Base-by-base conservation (phyloP, 2,888 invertebrate species). In the Lithosia quadra region DNA sequence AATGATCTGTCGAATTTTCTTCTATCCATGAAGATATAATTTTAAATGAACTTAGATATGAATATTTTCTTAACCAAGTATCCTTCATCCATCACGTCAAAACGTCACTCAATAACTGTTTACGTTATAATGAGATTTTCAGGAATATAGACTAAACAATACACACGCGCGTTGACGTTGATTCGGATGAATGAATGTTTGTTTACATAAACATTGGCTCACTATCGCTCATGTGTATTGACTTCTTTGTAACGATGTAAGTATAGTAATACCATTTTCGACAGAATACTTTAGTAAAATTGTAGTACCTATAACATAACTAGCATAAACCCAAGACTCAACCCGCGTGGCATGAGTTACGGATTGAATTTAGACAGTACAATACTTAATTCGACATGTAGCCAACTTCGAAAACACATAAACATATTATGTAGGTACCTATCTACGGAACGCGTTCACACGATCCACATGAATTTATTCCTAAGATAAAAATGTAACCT, bases 101-200 rank as follows among this genome's bases (percentile, higher is more conserved):
- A 72, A 64, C 68, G 68, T 77, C 67, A 61, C 70, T 67, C 71
- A 69, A 39, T 65, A n/a, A 43, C 34, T 74, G 72, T 74, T 80
- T 80, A 75, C 65, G 7, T 70, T 73, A 36, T 39, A 75, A 66
- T 77, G 71, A 73, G 71, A 73, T 65, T 63, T 70, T 75, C 5
- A 36, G 53, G 21, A 59, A 64, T 49, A 72, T 67, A 79, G 80
- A 79, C 79, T 79, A 79, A 79, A 79, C 79, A 80, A 69, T 43
- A 58, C 56, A 60, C 56, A 67, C 64, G 71, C 43, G 18, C 49
- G 49, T 49, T 49, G 67, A 68, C 63, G 67, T 28, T 24, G 28
- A 60, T 34, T 57, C 62, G 61, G 56, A 28, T 74, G 73, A 80
- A 67, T 68, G 74, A 73, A 61, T 68, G 73, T 72, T 63, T 80